Percentiles rank a stretch among this genome's conserved stretches.
Evolutionary conservation across 2,113 vertebrate genomes (phyloP).

Genomic region (Penelope pileata): DNA sequence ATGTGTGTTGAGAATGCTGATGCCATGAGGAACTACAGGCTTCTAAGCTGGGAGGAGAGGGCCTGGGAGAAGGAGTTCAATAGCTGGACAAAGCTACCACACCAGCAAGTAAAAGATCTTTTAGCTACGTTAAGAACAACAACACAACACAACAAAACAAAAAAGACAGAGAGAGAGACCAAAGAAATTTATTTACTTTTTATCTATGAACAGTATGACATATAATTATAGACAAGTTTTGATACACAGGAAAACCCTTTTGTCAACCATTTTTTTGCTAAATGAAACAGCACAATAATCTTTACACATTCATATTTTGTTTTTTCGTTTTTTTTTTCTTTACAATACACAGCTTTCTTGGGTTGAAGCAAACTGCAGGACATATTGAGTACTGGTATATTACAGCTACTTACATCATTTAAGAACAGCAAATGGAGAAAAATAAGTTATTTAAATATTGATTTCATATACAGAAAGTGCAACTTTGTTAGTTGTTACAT

Average conservation of each 20-base stretch:
- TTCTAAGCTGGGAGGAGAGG: neutral
- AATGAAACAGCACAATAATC: conserved; percentile 92
- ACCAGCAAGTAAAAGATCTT: neutral
- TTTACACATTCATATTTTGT: conserved; percentile 86
- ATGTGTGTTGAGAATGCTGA: neutral
- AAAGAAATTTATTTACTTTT: conserved; percentile 83
- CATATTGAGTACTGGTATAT: conserved; percentile 92
- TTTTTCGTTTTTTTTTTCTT: conserved; percentile 81
- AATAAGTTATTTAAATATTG: conserved; percentile 99
- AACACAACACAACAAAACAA: neutral
- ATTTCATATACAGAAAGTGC: conserved; percentile 99
- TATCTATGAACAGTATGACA: conserved; percentile 88
- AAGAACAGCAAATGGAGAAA: conserved; percentile 90
- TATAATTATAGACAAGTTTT: conserved; percentile 93
- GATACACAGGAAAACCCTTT: conserved; percentile 93
- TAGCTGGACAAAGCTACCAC: neutral
- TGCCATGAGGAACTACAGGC: neutral
- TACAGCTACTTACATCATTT: conserved; percentile 99
- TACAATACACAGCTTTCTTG: conserved; percentile 91
- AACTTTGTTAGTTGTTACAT: conserved; percentile 93
- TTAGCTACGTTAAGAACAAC: neutral
- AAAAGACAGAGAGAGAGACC: conserved; percentile 18
- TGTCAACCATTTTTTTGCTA: conserved; percentile 90
- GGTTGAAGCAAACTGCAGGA: conserved; percentile 89
- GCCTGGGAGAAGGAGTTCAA: neutral